These are phyloP conservation scores for Tachysurus fulvidraco DNA, from an alignment of 2,113 vertebrate genomes.

Conservation along the genomic window DNA sequence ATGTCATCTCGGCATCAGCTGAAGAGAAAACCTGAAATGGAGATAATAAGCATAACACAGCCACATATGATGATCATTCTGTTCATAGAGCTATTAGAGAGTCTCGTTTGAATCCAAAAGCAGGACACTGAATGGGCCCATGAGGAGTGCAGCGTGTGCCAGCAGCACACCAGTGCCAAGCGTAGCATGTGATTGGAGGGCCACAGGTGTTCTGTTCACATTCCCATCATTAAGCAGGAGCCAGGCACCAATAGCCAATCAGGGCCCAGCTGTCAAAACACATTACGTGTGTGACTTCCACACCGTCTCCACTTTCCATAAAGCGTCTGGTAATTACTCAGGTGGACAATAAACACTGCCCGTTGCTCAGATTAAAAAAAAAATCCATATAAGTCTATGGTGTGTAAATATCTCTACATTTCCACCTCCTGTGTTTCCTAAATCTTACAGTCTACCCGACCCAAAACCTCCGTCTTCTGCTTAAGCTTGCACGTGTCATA, in stretches of 20 bases:
- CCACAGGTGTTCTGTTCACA: conserved; percentile 67
- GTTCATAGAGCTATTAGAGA: conserved; percentile 43
- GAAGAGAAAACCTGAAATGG: not conserved
- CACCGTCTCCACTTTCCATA: conserved; percentile 36
- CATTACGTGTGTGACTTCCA: conserved; percentile 45
- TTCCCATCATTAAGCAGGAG: conserved; percentile 68
- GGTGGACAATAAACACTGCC: conserved; percentile 38
- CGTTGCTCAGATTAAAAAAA: conserved; percentile 8
- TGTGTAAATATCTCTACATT: not conserved
- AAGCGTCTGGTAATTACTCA: conserved; percentile 51
- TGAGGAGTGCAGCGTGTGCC: conserved; percentile 38
- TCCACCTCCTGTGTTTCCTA: not conserved
- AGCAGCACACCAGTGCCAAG: conserved; percentile 33
- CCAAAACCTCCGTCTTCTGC: too few species aligned
- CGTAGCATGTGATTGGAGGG: conserved; percentile 55
- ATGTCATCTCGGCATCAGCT: conserved; percentile 15
- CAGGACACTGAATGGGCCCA: conserved; percentile 42
- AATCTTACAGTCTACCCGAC: not conserved
- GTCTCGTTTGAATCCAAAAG: conserved; percentile 48
- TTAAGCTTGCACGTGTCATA: not conserved
- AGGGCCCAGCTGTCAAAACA: conserved; percentile 59
- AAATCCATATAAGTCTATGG: not conserved
- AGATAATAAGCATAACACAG: conserved; percentile 48
- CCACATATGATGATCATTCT: conserved; percentile 33
- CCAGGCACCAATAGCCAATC: conserved; percentile 47